phyloP scores from a whole-genome alignment of 2,888 invertebrate species.

The Graphium colonna region DNA sequence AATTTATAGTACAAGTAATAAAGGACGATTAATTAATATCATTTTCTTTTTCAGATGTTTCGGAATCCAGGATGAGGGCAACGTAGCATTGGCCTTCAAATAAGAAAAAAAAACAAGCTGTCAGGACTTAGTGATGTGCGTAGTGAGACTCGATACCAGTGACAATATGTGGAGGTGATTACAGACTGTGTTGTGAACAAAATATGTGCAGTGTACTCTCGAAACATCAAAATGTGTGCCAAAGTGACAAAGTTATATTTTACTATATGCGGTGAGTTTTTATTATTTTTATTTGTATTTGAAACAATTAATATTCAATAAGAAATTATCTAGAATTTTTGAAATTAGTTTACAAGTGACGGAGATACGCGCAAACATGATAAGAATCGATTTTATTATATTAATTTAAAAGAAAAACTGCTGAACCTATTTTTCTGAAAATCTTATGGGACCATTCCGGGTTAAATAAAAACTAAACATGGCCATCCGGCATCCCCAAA shows the following conservation, averaged over 20 bases:
- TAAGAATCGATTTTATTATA: no score
- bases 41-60: slow-evolving; percentile 13
- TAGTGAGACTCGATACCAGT: slow-evolving; percentile 18
- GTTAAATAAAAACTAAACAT: no score
- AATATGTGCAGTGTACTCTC: slow-evolving; percentile 55
- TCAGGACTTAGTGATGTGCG: slow-evolving; percentile 7
- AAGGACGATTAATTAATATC: neutral
- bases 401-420: no score
- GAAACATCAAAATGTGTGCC: slow-evolving; percentile 58
- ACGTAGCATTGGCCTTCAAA: neutral
- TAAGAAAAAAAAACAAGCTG: neutral
- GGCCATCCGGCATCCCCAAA: no score
- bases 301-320: no score
- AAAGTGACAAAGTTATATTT: slow-evolving; percentile 48
- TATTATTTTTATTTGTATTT: no score
- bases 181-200: slow-evolving; percentile 34
- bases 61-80: neutral
- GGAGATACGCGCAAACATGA: no score
- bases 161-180: slow-evolving; percentile 57
- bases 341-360: no score
- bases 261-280: slow-evolving; percentile 58
- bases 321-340: no score
- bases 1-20: neutral
- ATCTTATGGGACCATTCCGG: no score
- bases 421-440: no score